These are phyloP conservation scores for Pseudomyrmex flavicornis DNA, from an alignment of 1,140 invertebrate genomes.

Conservation along the genomic window DNA sequence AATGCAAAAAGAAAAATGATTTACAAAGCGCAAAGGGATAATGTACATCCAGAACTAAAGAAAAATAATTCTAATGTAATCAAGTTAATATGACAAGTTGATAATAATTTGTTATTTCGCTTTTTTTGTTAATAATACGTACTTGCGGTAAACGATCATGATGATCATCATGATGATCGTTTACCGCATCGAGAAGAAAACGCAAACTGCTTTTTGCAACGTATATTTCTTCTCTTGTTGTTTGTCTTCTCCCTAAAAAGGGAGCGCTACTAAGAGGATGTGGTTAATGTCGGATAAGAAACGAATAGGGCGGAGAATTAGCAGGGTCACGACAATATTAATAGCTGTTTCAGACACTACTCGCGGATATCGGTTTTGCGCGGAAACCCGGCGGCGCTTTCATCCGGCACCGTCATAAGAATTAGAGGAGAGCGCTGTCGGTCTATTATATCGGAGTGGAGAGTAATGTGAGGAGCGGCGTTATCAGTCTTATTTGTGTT, in stretches of 20 bases:
- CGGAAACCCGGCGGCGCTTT: neutral
- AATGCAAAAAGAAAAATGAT: neutral
- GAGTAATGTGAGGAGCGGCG: constrained; percentile 15
- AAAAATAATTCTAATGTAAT: neutral
- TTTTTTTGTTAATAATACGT: neutral
- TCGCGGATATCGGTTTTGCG: constrained; percentile 32
- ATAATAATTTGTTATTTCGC: neutral
- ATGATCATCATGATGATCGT: too few relatives aligned
- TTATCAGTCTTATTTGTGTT: constrained; percentile 34
- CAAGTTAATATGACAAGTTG: neutral
- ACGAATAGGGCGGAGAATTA: constrained; percentile 59
- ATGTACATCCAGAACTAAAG: neutral
- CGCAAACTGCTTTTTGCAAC: neutral
- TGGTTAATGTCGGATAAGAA: constrained; percentile 31
- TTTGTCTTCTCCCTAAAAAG: neutral
- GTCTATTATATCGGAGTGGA: constrained; percentile 26
- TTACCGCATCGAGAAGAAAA: neutral
- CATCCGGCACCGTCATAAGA: neutral
- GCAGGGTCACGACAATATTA: constrained; percentile 46
- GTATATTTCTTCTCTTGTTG: constrained; percentile 22
- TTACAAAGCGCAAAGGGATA: neutral
- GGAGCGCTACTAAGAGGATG: constrained; percentile 11
- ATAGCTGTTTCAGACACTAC: constrained; percentile 56
- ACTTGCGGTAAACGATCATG: neutral
- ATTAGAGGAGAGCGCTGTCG: neutral